Base-by-base conservation (phyloP, 1,140 invertebrate genomes). In the Lasioglossum baleicum region DNA sequence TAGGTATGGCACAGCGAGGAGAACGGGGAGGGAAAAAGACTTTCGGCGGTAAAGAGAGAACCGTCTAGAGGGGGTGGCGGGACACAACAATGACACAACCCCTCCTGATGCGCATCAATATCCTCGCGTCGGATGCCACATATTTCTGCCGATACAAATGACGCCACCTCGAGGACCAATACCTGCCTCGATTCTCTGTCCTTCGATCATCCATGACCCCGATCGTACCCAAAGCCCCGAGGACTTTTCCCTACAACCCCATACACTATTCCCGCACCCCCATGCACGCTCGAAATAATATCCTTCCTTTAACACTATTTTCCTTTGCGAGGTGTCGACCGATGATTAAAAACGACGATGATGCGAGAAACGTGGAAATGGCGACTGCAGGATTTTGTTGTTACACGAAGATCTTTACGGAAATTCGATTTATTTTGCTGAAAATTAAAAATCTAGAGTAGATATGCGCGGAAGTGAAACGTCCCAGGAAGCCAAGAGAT, bases 121-220 rank as follows among this genome's bases (percentile, higher is more conserved):
- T 88, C 87, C 83, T 83, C 51, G 48, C 83, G 75, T 83, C 69
- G 83, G 68, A 87, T 85, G 83, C 77, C 86, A 85, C 86, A 85
- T 85, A 88, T 88, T 83, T 88, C 81, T 73, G 74, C 73, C 87
- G 83, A 88, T 88, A 88, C 86, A 88, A 88, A 88, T 86, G 82
- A 87, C 87, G 70, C 83, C 80, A 83, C 67, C 83, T 85, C 72
- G 53, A 84, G 80, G 85, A 88, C 80, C 84, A 81, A 87, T 87
- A 85, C 85, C 85, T 87, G 85, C 79, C 64, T 22, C 15, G 15
- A 6, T 20, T n/a, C 61, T 77, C 74, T 67, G 78, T 78, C 79
- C 81, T 83, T 77, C 78, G 82, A 79, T 82, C 78, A 79, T 76
- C 61, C 79, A 53, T 86, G 84, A 81, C 81, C 65, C 35, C 63